Percentiles rank a stretch among this genome's conserved stretches.
Conservation (phyloP, 2,797 vertebrate genomes). For the Pseudochirops corinnae region DNA sequence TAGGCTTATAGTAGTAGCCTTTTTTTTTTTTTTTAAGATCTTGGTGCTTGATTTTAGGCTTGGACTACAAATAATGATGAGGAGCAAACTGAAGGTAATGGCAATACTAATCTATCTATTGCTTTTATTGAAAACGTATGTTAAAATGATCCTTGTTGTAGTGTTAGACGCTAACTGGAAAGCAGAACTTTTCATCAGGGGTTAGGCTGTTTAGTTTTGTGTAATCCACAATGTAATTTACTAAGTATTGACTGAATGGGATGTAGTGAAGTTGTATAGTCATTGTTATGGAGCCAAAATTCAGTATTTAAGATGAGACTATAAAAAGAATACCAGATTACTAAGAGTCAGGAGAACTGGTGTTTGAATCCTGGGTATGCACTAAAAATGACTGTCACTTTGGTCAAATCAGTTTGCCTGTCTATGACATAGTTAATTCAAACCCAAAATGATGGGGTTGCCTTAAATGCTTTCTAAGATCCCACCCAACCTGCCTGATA, state of each 20-base stretch:
- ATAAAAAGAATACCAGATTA: not conserved
- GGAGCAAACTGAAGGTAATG: conserved; percentile 89
- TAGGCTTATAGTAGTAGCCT: conserved; percentile 8
- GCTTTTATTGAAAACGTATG: not conserved
- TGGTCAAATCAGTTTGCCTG: not conserved
- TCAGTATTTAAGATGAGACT: not conserved
- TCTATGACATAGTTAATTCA: not conserved
- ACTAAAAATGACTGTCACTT: not conserved
- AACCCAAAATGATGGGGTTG: not conserved
- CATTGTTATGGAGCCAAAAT: not conserved
- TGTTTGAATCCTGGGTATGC: not conserved
- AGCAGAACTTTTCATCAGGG: not conserved
- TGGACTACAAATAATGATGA: conserved; percentile 87
- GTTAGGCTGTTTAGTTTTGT: not conserved
- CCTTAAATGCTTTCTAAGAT: not conserved
- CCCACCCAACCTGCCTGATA: not conserved
- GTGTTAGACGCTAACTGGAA: not conserved
- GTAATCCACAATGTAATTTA: not conserved
- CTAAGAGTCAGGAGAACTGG: not conserved
- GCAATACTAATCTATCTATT: not conserved
- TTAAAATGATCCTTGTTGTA: not conserved
- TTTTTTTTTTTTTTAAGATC: conserved; percentile 7
- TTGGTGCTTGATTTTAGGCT: conserved; percentile 72
- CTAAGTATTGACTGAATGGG: not conserved
- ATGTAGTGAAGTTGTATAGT: not conserved